Percentiles rank a stretch among this genome's conserved stretches.
Conservation (phyloP, 2,113 vertebrate species). For the Protomyctophum bolini region DNA sequence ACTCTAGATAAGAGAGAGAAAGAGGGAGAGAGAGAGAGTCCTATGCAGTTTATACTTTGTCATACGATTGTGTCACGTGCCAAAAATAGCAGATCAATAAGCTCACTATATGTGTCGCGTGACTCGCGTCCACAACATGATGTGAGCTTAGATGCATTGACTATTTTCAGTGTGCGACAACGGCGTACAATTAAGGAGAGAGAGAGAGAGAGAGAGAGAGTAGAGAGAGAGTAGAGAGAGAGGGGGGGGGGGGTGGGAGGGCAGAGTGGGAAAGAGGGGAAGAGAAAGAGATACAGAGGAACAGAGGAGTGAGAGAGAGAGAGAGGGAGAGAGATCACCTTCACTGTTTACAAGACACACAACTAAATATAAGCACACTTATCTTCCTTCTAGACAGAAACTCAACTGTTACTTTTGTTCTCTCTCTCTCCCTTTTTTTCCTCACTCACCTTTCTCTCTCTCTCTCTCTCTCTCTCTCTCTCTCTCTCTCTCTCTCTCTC, state of each 20-base stretch:
- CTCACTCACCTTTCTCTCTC: not conserved
- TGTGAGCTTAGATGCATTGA: too few relatives aligned
- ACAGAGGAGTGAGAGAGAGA: not conserved
- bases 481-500: conserved; percentile 8
- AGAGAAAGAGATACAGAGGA: not conserved
- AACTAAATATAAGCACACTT: conserved; percentile 51
- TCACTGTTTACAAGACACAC: conserved; percentile 66
- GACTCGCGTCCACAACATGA: too few relatives aligned
- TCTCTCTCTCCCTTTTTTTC: conserved; percentile 2
- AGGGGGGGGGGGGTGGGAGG: not conserved
- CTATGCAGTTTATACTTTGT: too few relatives aligned
- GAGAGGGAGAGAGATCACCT: conserved; percentile 40
- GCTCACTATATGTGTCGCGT: too few relatives aligned
- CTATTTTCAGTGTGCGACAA: too few relatives aligned
- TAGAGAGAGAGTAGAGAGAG: not conserved
- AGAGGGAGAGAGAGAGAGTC: conserved; percentile 11
- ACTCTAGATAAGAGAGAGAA: conserved; percentile 54
- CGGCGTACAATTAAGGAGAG: too few relatives aligned
- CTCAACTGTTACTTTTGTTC: not conserved
- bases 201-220: not conserved
- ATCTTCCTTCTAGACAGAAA: conserved; percentile 45
- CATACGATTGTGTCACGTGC: too few relatives aligned
- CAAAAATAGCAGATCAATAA: too few relatives aligned
- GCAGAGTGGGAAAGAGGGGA: not conserved
- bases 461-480: not conserved